Conservation (phyloP, 2,888 invertebrate genomes). For the Anoplius nigerrimus region DNA sequence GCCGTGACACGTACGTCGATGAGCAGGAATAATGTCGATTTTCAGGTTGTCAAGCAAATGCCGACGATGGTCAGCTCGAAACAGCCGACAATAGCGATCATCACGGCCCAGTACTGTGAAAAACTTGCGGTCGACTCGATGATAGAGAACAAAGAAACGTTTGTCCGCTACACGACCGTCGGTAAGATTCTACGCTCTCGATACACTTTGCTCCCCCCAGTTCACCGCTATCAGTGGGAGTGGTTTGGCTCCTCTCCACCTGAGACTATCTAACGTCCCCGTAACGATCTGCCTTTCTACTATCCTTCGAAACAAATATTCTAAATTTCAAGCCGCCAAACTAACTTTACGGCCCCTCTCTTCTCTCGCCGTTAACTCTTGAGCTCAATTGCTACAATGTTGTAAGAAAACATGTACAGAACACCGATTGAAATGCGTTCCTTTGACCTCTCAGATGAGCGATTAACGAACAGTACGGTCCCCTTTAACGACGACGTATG, state of each 20-base stretch:
- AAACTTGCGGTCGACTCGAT: conserved; percentile 98
- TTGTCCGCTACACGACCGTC: conserved; percentile 95
- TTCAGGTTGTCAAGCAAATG: conserved; percentile 94
- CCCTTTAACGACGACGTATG: not conserved
- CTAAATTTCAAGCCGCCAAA: not conserved
- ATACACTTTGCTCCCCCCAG: not conserved
- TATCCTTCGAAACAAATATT: conserved; percentile 9
- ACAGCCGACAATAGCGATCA: conserved; percentile 97
- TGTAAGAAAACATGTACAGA: not conserved
- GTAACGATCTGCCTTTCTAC: too few species aligned
- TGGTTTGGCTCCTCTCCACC: too few species aligned
- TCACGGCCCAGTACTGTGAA: conserved; percentile 97
- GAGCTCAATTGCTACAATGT: not conserved
- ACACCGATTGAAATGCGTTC: too few species aligned
- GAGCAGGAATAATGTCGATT: conserved; percentile 29
- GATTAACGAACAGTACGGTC: too few species aligned
- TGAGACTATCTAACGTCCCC: too few species aligned
- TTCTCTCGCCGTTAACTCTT: not conserved
- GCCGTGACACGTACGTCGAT: too few species aligned
- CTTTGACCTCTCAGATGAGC: too few species aligned
- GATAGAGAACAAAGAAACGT: conserved; percentile 97
- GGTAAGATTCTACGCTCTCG: conserved; percentile 80
- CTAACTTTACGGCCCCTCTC: not conserved
- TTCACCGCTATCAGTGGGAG: not conserved
- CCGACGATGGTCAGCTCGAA: conserved; percentile 91